A percentile compares a stretch with the other conserved stretches of the same genome.
These are phyloP conservation scores for Myripristis murdjan DNA, from an alignment of 2,797 vertebrate species.

Conservation along the genomic window DNA sequence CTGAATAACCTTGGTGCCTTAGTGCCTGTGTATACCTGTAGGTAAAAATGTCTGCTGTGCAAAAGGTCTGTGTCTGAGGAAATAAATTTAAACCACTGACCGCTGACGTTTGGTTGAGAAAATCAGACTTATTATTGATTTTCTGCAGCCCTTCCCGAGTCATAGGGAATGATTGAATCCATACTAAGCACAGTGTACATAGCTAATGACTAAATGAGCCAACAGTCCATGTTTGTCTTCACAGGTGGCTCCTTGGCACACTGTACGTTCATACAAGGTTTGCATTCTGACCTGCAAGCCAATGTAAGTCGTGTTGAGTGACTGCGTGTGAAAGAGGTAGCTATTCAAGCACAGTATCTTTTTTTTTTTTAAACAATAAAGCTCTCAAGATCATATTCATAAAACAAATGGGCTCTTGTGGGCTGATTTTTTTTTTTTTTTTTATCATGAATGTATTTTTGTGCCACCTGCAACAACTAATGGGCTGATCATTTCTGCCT, in stretches of 20 bases:
- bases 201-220: too few species aligned
- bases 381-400: constrained; percentile 25
- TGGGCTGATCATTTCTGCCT: constrained; percentile 14
- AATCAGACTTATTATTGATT: too few species aligned
- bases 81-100: too few species aligned
- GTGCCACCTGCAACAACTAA: constrained; percentile 34
- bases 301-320: constrained; percentile 86
- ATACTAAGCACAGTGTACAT: too few species aligned
- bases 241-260: constrained; percentile 53
- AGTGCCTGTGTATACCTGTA: too few species aligned
- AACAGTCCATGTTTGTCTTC: constrained; percentile 18
- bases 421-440: constrained; percentile 29
- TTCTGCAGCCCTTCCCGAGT: too few species aligned
- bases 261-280: constrained; percentile 69
- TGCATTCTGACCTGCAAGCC: constrained; percentile 76
- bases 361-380: constrained; percentile 28
- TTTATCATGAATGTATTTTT: constrained; percentile 62
- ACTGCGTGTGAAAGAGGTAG: constrained; percentile 87
- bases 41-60: too few species aligned
- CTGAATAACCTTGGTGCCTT: too few species aligned
- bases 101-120: too few species aligned
- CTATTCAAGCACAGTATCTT: constrained; percentile 62
- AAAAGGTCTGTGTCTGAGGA: too few species aligned
- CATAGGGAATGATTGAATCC: too few species aligned
- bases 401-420: constrained; percentile 21